Evolutionary conservation across 2,888 invertebrate genomes (phyloP).

Genomic region (Cheilosia variabilis): DNA sequence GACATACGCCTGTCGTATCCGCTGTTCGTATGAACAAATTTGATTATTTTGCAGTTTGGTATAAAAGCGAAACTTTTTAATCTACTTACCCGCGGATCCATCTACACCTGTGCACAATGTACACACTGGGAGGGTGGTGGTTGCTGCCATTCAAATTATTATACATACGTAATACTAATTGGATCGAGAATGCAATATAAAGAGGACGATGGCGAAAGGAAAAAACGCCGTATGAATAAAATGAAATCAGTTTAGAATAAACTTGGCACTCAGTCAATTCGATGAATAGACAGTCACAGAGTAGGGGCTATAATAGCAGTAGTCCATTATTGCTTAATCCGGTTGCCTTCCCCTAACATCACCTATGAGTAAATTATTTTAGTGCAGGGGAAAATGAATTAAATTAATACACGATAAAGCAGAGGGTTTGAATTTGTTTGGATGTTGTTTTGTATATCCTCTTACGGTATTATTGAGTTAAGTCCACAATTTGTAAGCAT

Average conservation of each 20-base stretch:
- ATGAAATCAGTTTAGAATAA: slow-evolving; percentile 58
- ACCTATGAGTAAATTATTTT: too few species aligned
- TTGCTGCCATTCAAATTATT: slow-evolving; percentile 37
- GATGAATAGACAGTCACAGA: slow-evolving; percentile 35
- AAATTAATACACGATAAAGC: too few species aligned
- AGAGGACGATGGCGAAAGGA: not conserved
- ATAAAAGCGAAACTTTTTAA: slow-evolving; percentile 67
- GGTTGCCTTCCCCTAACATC: too few species aligned
- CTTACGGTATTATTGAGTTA: too few species aligned
- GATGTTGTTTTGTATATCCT: too few species aligned
- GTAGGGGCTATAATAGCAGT: slow-evolving; percentile 6
- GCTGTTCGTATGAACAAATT: slow-evolving; percentile 43
- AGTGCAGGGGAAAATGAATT: too few species aligned
- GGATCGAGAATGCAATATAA: slow-evolving; percentile 46
- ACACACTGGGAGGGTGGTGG: not conserved
- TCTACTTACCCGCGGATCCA: slow-evolving; percentile 43
- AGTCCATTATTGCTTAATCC: slow-evolving; percentile 48
- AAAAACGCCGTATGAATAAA: slow-evolving; percentile 38
- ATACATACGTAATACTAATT: slow-evolving; percentile 52
- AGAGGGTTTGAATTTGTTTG: too few species aligned
- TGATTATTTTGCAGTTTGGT: slow-evolving; percentile 62
- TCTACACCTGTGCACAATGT: slow-evolving; percentile 1
- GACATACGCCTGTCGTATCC: slow-evolving; percentile 5
- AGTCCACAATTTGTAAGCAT: too few species aligned
- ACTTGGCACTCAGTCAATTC: slow-evolving; percentile 57